Percentiles rank a stretch among this genome's conserved stretches.
Conservation (phyloP, 2,888 invertebrate genomes). For the Scaptomyza flava region DNA sequence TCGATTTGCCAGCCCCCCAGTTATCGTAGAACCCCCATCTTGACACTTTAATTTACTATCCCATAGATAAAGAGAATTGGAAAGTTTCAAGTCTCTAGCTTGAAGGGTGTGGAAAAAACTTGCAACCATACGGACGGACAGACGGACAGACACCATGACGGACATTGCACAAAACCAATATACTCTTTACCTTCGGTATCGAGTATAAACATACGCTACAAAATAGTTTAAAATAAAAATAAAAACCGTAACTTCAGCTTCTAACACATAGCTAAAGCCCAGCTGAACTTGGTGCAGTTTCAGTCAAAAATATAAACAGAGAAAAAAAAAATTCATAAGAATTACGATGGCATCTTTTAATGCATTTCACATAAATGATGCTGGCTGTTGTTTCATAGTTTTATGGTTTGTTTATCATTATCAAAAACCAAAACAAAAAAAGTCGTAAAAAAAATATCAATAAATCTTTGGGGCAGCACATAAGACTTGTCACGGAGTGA, state of each 20-base stretch:
- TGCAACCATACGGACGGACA: no score
- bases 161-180: no score
- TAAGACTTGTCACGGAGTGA: conserved; percentile 49
- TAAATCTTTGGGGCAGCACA: conserved; percentile 65
- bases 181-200: no score
- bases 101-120: no score
- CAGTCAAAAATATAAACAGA: background rate
- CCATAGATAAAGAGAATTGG: no score
- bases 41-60: no score
- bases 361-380: conserved; percentile 69
- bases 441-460: conserved; percentile 33
- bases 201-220: no score
- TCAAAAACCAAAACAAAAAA: conserved; percentile 13
- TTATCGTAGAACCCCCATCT: no score
- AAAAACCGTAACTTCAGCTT: conserved; percentile 2
- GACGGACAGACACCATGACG: no score
- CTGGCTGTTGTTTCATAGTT: conserved; percentile 39
- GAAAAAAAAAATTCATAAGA: conserved; percentile 36
- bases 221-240: background rate
- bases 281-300: conserved; percentile 2
- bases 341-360: conserved; percentile 54
- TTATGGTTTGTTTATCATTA: conserved; percentile 37
- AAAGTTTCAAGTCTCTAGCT: no score
- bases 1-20: no score
- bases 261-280: background rate